phyloP scores from a whole-genome alignment of 2,113 vertebrate species.

The Trinectes maculatus region DNA sequence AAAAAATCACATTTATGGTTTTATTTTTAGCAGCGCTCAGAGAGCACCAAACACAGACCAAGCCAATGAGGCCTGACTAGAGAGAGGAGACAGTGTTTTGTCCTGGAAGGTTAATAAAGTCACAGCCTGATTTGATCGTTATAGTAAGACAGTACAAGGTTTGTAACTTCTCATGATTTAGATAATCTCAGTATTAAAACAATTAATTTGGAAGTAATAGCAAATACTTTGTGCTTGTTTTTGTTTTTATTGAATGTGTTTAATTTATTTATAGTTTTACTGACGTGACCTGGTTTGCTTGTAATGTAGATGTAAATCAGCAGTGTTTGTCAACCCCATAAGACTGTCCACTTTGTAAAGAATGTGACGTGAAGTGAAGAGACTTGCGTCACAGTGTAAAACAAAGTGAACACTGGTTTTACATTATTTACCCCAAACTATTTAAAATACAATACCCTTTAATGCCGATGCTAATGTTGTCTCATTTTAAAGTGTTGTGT shows the following conservation, averaged over 20 bases:
- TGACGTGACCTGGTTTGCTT: no score
- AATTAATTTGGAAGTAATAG: no score
- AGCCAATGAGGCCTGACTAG: slow-evolving; percentile 28
- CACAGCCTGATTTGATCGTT: no score
- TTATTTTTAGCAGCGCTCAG: slow-evolving; percentile 47
- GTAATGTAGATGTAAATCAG: neutral
- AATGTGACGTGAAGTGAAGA: slow-evolving; percentile 27
- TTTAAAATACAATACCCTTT: slow-evolving; percentile 15
- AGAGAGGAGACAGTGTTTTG: slow-evolving; percentile 20
- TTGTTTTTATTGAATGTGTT: no score
- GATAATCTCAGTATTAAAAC: no score
- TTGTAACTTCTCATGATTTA: no score
- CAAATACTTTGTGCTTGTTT: no score
- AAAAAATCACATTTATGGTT: slow-evolving; percentile 27
- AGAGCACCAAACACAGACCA: slow-evolving; percentile 23
- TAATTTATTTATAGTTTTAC: no score
- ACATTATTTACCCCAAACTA: slow-evolving; percentile 7
- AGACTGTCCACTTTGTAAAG: slow-evolving; percentile 11
- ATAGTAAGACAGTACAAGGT: no score
- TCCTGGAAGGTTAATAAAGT: slow-evolving; percentile 1
- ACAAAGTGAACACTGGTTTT: neutral
- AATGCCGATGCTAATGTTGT: neutral
- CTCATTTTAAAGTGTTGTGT: neutral
- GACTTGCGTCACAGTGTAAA: slow-evolving; percentile 18
- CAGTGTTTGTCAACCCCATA: slow-evolving; percentile 20